phyloP scores from a whole-genome alignment of 2,888 invertebrate species.

The Drosophila hamatofila region DNA sequence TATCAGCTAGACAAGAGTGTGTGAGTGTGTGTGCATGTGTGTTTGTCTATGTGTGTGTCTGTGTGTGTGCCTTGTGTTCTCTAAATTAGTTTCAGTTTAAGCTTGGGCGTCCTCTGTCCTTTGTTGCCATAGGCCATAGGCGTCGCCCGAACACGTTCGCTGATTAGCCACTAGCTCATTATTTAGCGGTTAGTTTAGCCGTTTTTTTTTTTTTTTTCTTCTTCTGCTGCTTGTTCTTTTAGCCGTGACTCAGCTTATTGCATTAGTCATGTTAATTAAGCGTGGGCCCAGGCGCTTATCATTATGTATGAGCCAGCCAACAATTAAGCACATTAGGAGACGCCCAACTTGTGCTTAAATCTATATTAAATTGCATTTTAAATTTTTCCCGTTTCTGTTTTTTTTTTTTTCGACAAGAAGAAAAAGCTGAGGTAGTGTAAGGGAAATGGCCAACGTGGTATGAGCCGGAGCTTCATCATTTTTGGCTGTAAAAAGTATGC shows the following conservation, averaged over 20 bases:
- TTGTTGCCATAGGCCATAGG: slow-evolving; percentile 23
- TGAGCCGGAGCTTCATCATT: slow-evolving; percentile 38
- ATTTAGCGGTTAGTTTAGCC: slow-evolving; percentile 46
- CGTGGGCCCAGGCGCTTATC: slow-evolving; percentile 46
- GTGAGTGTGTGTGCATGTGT: slow-evolving; percentile 13
- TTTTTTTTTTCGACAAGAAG: background rate
- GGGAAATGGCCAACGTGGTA: background rate
- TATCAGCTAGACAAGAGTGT: slow-evolving; percentile 50
- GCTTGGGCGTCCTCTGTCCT: slow-evolving; percentile 4
- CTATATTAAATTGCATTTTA: slow-evolving; percentile 66
- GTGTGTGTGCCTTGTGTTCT: slow-evolving; percentile 14
- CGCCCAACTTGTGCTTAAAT: slow-evolving; percentile 34
- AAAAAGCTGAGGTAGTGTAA: slow-evolving; percentile 11
- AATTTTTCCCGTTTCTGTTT: slow-evolving; percentile 25
- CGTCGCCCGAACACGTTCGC: slow-evolving; percentile 32
- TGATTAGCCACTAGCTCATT: slow-evolving; percentile 62
- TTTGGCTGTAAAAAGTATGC: slow-evolving; percentile 59
- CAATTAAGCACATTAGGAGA: slow-evolving; percentile 45
- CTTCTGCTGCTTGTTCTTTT: background rate
- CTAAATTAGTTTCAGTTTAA: slow-evolving; percentile 51
- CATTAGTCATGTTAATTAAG: slow-evolving; percentile 75
- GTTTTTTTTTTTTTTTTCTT: slow-evolving; percentile 3
- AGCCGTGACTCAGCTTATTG: slow-evolving; percentile 63
- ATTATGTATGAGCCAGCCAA: slow-evolving; percentile 38
- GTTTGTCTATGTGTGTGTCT: background rate